A percentile compares a stretch with the other conserved stretches of the same genome.
Evolutionary conservation across 2,113 vertebrate species (phyloP).

Genomic region (Clarias batrachus): DNA sequence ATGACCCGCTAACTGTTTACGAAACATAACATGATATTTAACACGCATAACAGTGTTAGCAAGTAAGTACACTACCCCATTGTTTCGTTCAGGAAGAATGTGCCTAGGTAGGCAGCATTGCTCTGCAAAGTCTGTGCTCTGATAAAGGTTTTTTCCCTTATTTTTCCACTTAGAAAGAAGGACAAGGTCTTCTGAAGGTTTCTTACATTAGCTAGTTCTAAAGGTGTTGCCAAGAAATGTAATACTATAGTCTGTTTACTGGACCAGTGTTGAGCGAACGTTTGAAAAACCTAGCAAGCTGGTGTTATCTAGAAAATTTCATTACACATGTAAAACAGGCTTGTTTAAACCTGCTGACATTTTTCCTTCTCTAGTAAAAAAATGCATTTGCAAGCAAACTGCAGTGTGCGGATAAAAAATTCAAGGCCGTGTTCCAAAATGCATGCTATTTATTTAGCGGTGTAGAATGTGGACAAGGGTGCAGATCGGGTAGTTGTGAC

Average conservation of each 20-base stretch:
- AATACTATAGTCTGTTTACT: slow-evolving; percentile 1
- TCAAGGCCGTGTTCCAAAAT: not conserved
- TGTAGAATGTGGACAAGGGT: not conserved
- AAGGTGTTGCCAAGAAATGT: not conserved
- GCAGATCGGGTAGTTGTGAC: not conserved
- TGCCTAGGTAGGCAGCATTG: slow-evolving; percentile 24
- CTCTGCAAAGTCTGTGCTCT: not conserved
- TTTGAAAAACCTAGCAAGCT: not conserved
- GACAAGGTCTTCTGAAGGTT: not conserved
- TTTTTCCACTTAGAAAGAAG: not conserved
- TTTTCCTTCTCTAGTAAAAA: not conserved
- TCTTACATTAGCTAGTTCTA: not conserved
- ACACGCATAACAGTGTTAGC: not conserved
- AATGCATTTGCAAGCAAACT: not conserved
- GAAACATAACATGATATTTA: slow-evolving; percentile 1
- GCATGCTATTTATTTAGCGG: not conserved
- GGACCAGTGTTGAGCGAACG: not conserved
- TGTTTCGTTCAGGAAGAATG: slow-evolving; percentile 22
- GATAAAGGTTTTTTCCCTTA: not conserved
- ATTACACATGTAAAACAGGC: not conserved
- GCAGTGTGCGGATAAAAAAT: not conserved
- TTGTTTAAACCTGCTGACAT: not conserved
- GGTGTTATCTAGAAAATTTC: not conserved
- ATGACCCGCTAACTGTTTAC: not conserved
- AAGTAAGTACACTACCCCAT: not conserved